Conservation (phyloP, 2,888 invertebrate genomes). For the Oxycera nigricornis region DNA sequence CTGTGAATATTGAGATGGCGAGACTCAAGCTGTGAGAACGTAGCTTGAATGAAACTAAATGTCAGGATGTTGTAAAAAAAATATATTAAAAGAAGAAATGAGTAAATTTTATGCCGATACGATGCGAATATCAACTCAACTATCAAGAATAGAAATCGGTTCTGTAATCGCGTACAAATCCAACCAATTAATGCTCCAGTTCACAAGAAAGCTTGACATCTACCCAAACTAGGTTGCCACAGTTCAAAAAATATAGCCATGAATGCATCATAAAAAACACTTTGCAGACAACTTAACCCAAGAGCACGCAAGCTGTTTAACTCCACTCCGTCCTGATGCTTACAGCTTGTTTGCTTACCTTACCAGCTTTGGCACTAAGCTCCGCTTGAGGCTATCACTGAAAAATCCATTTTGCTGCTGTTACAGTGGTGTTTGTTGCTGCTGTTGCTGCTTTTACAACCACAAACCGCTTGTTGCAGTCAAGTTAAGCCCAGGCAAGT, state of each 20-base stretch:
- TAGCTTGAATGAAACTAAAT: no score
- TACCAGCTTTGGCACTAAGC: background rate
- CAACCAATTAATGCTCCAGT: no score
- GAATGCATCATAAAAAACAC: background rate
- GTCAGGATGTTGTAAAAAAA: no score
- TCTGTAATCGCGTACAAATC: no score
- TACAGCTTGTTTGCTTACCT: background rate
- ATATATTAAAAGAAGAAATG: no score
- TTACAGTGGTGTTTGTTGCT: background rate
- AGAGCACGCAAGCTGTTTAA: background rate
- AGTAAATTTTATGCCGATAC: no score
- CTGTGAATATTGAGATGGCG: no score
- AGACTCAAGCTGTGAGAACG: no score
- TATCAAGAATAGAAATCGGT: no score
- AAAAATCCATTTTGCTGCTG: no score
- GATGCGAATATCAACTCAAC: no score
- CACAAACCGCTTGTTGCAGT: background rate
- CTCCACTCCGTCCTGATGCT: background rate
- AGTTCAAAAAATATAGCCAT: slow-evolving; percentile 14
- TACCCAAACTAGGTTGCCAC: background rate
- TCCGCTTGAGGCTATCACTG: background rate
- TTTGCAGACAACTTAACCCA: background rate
- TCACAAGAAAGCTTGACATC: background rate
- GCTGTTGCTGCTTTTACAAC: background rate
- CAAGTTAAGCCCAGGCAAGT: background rate